Percentiles rank a stretch among this genome's conserved stretches.
These are phyloP conservation scores for Arctocebus calabarensis DNA, from an alignment of 2,797 vertebrate genomes.

Conservation along the genomic window DNA sequence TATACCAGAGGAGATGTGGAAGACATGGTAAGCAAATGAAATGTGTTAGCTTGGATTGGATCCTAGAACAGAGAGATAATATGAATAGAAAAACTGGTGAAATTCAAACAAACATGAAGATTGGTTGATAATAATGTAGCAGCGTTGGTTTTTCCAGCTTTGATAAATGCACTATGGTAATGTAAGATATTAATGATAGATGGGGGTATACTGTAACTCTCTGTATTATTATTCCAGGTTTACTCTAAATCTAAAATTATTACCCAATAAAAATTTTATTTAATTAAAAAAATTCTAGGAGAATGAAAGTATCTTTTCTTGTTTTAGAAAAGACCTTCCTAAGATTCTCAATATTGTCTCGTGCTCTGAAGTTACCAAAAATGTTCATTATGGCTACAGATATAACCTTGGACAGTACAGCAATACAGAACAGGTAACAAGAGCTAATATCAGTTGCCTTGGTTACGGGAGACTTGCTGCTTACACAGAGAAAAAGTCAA, in stretches of 20 bases:
- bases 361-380: background rate
- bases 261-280: slow-evolving; percentile 35
- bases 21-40: background rate
- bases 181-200: background rate
- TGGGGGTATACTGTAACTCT: background rate
- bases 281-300: background rate
- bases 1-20: background rate
- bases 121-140: background rate
- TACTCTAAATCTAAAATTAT: slow-evolving; percentile 27
- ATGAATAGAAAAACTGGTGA: slow-evolving; percentile 1
- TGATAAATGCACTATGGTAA: background rate
- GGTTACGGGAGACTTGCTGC: slow-evolving; percentile 46
- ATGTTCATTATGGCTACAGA: background rate
- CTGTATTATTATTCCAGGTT: background rate
- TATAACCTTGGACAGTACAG: background rate
- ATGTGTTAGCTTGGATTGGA: background rate
- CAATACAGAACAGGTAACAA: background rate
- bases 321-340: background rate
- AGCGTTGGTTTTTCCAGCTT: background rate
- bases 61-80: background rate
- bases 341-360: background rate
- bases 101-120: slow-evolving; percentile 21
- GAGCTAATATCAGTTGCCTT: slow-evolving; percentile 13
- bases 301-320: background rate
- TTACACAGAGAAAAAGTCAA: slow-evolving; percentile 54